Evolutionary conservation across 2,797 vertebrate genomes (phyloP), one percentile per base, ranked within the genome.

Genomic region (Phaenicophaeus curvirostris): DNA sequence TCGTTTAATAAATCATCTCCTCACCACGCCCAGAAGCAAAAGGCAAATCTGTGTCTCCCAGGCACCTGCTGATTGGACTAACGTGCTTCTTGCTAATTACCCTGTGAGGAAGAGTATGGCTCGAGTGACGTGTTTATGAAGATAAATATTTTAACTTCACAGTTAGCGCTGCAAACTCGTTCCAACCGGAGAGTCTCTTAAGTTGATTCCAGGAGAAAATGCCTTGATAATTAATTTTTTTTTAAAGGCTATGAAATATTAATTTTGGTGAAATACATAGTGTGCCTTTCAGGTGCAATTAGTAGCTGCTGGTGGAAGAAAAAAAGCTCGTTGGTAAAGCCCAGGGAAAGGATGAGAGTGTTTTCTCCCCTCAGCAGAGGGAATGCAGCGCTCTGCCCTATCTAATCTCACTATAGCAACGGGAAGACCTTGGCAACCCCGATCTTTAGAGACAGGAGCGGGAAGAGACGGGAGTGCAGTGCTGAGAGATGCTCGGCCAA

Each of bases 391-490:
- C 88, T 94, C 94, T 94, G 96, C 80, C 24, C 92, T 94, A 87
- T 96, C 97, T 97, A 96, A 95, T 97, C 96, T 98, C 97, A 97
- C 98, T 98, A 98, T 97, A 98, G 97, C 98, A 98, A 98, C 97
- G 71, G 94, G 96, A 95, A 96, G 98, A 97, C 98, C 97, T 97
- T 94, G 91, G 97, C 96, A 96, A 97, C 97, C 97, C 82, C 1
- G 31, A 95, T 96, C 96, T 86, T 94, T 88, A 84, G 57, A 93
- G 95, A 95, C 18, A 57, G 95, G 96, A 97, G 96, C 24, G 35
- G 94, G 84, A 96, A 96, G 88, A 91, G 67, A 82, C 51, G 1
- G 89, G 96, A 96, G 94, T 55, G 5, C 69, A 20, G 89, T 7
- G 15, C 79, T 0, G 41, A 92, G 54, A 82, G 93, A 94, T 55